Evolutionary conservation across 2,797 vertebrate species (phyloP).

Genomic region (Sebastes matsubarae): DNA sequence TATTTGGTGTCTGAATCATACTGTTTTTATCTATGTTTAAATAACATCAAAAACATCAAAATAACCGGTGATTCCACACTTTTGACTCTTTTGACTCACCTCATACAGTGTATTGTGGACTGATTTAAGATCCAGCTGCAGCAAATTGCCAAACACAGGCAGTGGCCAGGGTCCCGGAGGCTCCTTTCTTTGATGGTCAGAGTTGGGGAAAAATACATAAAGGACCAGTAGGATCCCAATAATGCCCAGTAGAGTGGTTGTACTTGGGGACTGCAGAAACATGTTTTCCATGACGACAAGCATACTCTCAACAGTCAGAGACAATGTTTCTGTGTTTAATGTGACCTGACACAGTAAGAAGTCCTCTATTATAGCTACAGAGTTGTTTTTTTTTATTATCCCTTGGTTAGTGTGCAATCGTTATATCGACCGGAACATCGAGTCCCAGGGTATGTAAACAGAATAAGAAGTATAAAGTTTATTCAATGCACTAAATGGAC

Average conservation of each 20-base stretch:
- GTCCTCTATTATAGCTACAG: no score
- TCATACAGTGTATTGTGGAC: not conserved
- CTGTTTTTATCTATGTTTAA: no score
- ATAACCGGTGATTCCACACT: not conserved
- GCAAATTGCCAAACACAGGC: conserved; percentile 8
- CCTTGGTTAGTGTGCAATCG: no score
- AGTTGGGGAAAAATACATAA: not conserved
- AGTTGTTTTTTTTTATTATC: no score
- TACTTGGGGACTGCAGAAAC: not conserved
- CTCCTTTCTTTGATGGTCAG: not conserved
- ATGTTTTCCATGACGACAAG: not conserved
- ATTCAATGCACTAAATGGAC: no score
- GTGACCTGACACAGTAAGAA: no score
- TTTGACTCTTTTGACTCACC: not conserved
- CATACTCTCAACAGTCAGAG: not conserved
- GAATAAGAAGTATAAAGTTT: no score
- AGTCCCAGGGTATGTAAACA: no score
- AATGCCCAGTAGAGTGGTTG: not conserved
- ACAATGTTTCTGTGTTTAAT: not conserved
- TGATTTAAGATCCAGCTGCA: not conserved
- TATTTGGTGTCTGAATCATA: no score
- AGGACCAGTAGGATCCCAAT: not conserved
- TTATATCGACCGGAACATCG: no score
- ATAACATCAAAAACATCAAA: not conserved
- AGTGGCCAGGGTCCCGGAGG: conserved; percentile 8